Base-by-base conservation (phyloP, 2,113 vertebrate species). In the Pycnonotus jocosus region DNA sequence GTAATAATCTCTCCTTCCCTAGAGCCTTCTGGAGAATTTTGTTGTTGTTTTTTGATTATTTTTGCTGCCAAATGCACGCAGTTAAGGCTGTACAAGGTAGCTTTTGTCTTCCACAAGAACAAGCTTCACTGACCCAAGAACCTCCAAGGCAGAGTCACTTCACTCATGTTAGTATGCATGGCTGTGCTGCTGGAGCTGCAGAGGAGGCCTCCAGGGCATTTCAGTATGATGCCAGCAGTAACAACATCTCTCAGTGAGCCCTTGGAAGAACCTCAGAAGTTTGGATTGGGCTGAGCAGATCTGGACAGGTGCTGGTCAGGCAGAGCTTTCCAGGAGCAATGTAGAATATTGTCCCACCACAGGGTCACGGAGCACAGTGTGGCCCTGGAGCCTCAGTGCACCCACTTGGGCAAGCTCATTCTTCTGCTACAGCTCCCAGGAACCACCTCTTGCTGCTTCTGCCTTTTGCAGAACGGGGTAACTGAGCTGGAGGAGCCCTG, bases 291-390 rank as follows among this genome's bases (percentile, higher is more conserved):
- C 45, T 42, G 48, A 87, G 72, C 38, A 83, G 57, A 89, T 48
- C 44, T 54, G 48, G 44, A 48, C 0, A 7, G 79, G 45, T 38
- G 37, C 50, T 7, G 5, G 31, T 24, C 62, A 83, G 54, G 60
- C 47, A 58, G 27, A 65, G 65, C 23, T 69, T 79, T 62, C 50
- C 38, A 85, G 77, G 13, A 79, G 9, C 44, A 65, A 79, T 73
- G 37, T 44, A 95, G 56, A 74, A 42, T 11, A 31, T 40, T 44
- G 44, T 47, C 53, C 81, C 27, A 24, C 25, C 0, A 0, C 27
- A 40, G 54, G 78, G 65, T 79, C 30, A 42, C 0, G 1, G 61
- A 82, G 19, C 27, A 38, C 53, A 81, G 58, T 0, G 0, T 4
- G 5, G 51, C 13, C 58, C 58, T 6, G 9, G 66, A 48, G 40